phyloP scores from a whole-genome alignment of 2,888 invertebrate species.

The Syrphus vitripennis region DNA sequence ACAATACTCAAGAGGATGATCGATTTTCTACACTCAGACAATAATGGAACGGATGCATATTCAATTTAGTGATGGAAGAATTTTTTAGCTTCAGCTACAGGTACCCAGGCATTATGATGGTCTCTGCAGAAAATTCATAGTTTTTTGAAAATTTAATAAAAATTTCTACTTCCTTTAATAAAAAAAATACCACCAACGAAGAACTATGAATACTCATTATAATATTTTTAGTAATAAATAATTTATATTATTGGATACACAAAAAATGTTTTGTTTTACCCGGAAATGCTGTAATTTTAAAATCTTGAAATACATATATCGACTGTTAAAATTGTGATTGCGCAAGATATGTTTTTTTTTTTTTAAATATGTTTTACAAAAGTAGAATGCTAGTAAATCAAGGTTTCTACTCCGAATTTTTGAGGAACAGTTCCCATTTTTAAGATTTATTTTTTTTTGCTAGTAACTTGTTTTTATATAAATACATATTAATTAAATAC shows the following conservation, averaged over 20 bases:
- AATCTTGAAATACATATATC: too few relatives aligned
- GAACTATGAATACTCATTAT: not conserved
- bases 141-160: not conserved
- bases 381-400: too few relatives aligned
- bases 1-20: slow-evolving; percentile 55
- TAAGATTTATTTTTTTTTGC: too few relatives aligned
- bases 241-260: not conserved
- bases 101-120: not conserved
- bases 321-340: too few relatives aligned
- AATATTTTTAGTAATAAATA: not conserved
- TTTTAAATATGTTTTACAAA: too few relatives aligned
- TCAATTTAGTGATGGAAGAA: slow-evolving; percentile 6
- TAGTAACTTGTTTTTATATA: too few relatives aligned
- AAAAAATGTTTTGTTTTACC: too few relatives aligned
- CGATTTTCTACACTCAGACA: slow-evolving; percentile 57
- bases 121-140: not conserved
- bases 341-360: too few relatives aligned
- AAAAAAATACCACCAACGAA: slow-evolving; percentile 8
- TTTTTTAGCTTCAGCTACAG: not conserved
- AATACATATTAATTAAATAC: too few relatives aligned
- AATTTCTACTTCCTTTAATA: slow-evolving; percentile 1
- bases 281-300: too few relatives aligned
- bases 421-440: too few relatives aligned
- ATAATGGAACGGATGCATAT: slow-evolving; percentile 52
- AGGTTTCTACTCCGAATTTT: too few relatives aligned